Base-by-base conservation (phyloP, 2,888 invertebrate genomes). In the Carterocephalus palaemon region DNA sequence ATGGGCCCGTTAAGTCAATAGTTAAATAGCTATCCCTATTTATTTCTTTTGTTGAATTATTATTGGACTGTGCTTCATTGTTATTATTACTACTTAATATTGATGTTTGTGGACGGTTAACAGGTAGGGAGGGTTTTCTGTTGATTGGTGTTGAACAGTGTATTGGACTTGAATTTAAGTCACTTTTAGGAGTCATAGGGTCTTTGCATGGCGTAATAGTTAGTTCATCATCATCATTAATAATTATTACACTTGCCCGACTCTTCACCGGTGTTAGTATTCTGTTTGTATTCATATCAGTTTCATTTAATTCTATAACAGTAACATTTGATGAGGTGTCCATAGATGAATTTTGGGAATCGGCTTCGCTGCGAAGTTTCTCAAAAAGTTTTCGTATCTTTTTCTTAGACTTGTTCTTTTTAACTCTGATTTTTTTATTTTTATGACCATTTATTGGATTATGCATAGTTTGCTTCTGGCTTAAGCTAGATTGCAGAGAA, bases 1-100 rank as follows among this genome's bases (percentile, higher is more conserved):
- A 20, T 28, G 54, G 59, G 6, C 64, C 65, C 1, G 85, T 84
- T 37, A 86, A 62, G 57, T 85, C 85, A 54, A 85, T 79, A 0
- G 85, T 86, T 37, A 77, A 42, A 49, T 62, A 83, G 0, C 79
- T 75, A 43, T 75, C 70, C 3, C 12, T 53, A 31, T 81, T 75
- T 2, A 79, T 76, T 43, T 73, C 58, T 56, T 57, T 75, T 0
- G 80, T 79, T 45, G 65, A 48, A 49, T 78, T 61, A 4, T 57
- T 49, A 10, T 59, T 62, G 4, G 59, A 53, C 24, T 56, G 46
- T 6, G 31, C 12, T 1, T 37, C 3, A 10, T 12, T 39, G 26
- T 57, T 65, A 7, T 57, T 64, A 16, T 53, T 57, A 1, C 0
- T 3, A 17, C 26, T 34, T 0, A 4, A 2, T 4, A 17, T 46